Base-by-base conservation (phyloP, 2,888 invertebrate genomes). In the Hetaerina titia region DNA sequence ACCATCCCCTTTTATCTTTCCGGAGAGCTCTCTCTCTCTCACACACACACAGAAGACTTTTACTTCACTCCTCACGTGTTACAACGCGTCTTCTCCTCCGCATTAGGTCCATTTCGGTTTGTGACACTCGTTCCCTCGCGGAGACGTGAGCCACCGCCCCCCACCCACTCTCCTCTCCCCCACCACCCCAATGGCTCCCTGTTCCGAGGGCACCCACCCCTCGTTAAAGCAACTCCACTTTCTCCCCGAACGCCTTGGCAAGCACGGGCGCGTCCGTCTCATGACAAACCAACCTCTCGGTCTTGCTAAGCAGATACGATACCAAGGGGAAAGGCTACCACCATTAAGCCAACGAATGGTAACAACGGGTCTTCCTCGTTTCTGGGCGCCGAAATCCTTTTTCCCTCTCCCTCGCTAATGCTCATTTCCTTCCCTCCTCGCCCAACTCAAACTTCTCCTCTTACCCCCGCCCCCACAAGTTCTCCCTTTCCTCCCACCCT, bases 301-400 rank as follows among this genome's bases (percentile, higher is more conserved):
- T 81, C 81, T n/a, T 69, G 69, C 81, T 81, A 81, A 81, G 9
- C 81, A 81, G 81, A 13, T 31, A 6, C 25, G 81, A 81, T 81
- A 81, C 60, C 13, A 17, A 11, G 13, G 17, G 60, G 17, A 60
- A 60, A 11, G 60, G 60, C 60, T 60, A 60, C 13, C 60, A 60
- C 60, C 60, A 2, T 5, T 31, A 81, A 81, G 31, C 31, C 81
- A 81, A 31, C 31, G 81, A 31, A 31, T 81, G 31, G 81, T 81
- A 58, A 25, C 89, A 60, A 90, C 89, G 89, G 89, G 31, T 63
- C 63, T 22, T 90, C 90, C 45, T 87, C 25, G 87, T 90, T 90
- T 90, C 90, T 63, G 63, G 63, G 81, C 31, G 31, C 25, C 81
- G 81, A 90, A 90, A 90, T 90, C 90, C 90, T 25, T 89, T 45